Evolutionary conservation across 2,888 invertebrate genomes (phyloP).

Genomic region (Brenthis hecate): DNA sequence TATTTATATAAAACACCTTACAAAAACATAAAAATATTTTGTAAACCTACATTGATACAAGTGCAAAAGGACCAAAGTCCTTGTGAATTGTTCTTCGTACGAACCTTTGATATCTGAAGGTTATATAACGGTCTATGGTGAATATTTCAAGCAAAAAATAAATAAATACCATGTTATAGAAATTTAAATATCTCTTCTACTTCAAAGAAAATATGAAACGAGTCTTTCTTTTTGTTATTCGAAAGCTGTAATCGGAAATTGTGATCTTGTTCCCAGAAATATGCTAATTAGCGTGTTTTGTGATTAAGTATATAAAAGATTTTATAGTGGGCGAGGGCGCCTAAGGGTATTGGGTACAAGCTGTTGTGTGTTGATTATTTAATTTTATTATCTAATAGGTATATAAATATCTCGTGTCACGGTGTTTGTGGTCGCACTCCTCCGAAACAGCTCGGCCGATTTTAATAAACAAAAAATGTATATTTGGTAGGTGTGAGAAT

Average conservation of each 20-base stretch:
- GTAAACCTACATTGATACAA: not conserved
- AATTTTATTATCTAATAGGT: too few species aligned
- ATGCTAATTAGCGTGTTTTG: slow-evolving; percentile 7
- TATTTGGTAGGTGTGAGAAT: too few species aligned
- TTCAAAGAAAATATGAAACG: slow-evolving; percentile 15
- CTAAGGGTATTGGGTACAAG: not conserved
- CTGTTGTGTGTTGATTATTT: too few species aligned
- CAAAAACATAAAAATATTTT: too few species aligned
- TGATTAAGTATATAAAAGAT: not conserved
- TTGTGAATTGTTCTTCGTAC: slow-evolving; percentile 2
- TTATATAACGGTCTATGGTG: slow-evolving; percentile 18
- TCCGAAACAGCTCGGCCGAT: too few species aligned
- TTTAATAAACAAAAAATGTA: too few species aligned
- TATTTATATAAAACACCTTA: too few species aligned
- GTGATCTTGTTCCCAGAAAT: slow-evolving; percentile 6
- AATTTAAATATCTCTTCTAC: slow-evolving; percentile 15
- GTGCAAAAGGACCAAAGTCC: not conserved
- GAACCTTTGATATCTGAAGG: slow-evolving; percentile 12
- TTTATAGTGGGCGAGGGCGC: not conserved
- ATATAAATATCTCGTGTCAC: too few species aligned
- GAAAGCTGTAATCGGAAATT: slow-evolving; percentile 7
- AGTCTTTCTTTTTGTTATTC: slow-evolving; percentile 9
- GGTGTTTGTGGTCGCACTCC: too few species aligned
- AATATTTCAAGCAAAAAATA: slow-evolving; percentile 20
- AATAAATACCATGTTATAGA: slow-evolving; percentile 10